These are phyloP conservation scores for Sebastes hopkinsi DNA, from an alignment of 2,797 vertebrate genomes.

Conservation along the genomic window DNA sequence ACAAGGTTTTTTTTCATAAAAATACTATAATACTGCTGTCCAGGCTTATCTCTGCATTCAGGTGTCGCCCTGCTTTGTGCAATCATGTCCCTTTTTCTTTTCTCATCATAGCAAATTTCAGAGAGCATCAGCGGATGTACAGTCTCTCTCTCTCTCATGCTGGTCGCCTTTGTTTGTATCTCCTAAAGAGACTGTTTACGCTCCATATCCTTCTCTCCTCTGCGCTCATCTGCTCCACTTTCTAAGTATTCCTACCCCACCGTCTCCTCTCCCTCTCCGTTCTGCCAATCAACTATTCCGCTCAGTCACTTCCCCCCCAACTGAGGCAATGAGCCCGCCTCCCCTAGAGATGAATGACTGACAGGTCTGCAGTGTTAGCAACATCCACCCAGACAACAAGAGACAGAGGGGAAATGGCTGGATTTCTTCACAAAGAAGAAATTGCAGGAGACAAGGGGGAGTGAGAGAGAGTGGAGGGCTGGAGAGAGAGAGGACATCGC, in stretches of 20 bases:
- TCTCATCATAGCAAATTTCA: slow-evolving; percentile 27
- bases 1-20: slow-evolving; percentile 8
- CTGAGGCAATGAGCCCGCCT: slow-evolving; percentile 62
- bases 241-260: slow-evolving; percentile 55
- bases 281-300: slow-evolving; percentile 72
- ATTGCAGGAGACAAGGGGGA: slow-evolving; percentile 32
- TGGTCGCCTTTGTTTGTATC: slow-evolving; percentile 53
- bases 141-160: slow-evolving; percentile 11
- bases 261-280: slow-evolving; percentile 55
- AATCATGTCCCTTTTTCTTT: slow-evolving; percentile 10
- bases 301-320: slow-evolving; percentile 66
- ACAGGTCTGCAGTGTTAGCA: slow-evolving; percentile 73
- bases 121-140: slow-evolving; percentile 3
- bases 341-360: slow-evolving; percentile 74
- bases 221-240: slow-evolving; percentile 65
- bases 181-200: slow-evolving; percentile 66
- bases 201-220: slow-evolving; percentile 50
- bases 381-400: slow-evolving; percentile 61
- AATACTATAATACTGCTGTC: background rate
- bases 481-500: slow-evolving; percentile 4
- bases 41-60: slow-evolving; percentile 42
- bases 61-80: slow-evolving; percentile 26
- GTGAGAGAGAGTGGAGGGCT: background rate
- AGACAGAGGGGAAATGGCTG: slow-evolving; percentile 37
- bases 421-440: slow-evolving; percentile 43